phyloP scores from a whole-genome alignment of 2,888 invertebrate species.

The Caenorhabditis sp. region DNA sequence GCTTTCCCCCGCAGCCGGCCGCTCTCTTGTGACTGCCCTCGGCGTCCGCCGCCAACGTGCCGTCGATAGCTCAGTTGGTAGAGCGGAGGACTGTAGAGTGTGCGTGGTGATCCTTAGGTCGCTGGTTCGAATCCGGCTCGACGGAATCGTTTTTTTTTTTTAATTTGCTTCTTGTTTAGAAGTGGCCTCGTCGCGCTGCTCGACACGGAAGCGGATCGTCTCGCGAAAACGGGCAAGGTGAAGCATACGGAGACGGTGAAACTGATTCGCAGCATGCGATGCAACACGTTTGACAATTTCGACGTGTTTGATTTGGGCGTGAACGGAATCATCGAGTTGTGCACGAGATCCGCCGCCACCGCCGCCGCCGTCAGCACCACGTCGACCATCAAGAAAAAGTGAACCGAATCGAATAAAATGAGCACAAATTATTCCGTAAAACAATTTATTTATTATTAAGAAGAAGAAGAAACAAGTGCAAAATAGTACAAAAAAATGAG shows the following conservation, averaged over 20 bases:
- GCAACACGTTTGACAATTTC: slow-evolving; percentile 37
- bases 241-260: slow-evolving; percentile 44
- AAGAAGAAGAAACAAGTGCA: too few species aligned
- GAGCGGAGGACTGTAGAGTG: slow-evolving; percentile 65
- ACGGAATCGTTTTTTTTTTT: slow-evolving; percentile 49
- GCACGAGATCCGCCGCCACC: too few species aligned
- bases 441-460: too few species aligned
- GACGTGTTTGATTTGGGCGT: slow-evolving; percentile 32
- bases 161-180: too few species aligned
- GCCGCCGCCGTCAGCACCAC: too few species aligned
- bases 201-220: slow-evolving; percentile 52
- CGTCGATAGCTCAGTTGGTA: slow-evolving; percentile 69
- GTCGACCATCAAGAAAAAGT: too few species aligned
- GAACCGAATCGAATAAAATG: too few species aligned
- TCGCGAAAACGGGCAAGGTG: slow-evolving; percentile 20
- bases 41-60: slow-evolving; percentile 4
- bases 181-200: slow-evolving; percentile 41
- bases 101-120: slow-evolving; percentile 67
- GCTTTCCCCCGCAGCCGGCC: too few species aligned
- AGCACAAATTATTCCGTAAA: too few species aligned
- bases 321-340: slow-evolving; percentile 28
- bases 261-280: slow-evolving; percentile 34
- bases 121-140: slow-evolving; percentile 71
- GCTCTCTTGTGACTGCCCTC: too few species aligned
- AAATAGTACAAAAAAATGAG: too few species aligned